Percentiles rank a stretch among this genome's conserved stretches.
Conservation (phyloP, 2,113 vertebrate genomes). For the Peromyscus leucopus region DNA sequence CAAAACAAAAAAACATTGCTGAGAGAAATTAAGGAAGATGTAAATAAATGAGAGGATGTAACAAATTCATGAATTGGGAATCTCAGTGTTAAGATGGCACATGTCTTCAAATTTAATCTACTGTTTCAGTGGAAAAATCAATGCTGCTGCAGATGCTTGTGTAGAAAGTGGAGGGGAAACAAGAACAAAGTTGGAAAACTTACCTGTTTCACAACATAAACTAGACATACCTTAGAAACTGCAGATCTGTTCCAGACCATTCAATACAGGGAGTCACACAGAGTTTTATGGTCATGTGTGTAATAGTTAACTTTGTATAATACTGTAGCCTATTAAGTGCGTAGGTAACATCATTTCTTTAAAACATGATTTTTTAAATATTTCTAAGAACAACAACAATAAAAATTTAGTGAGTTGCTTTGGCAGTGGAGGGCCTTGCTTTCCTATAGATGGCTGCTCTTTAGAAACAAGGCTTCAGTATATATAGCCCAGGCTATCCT, state of each 20-base stretch:
- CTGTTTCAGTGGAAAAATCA: not conserved
- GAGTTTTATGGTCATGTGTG: not conserved
- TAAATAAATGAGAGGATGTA: constrained; percentile 2
- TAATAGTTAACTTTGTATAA: not conserved
- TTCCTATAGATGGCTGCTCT: not conserved
- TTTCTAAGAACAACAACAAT: not conserved
- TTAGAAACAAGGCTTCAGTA: not conserved
- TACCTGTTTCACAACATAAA: not conserved
- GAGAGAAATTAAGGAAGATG: not conserved
- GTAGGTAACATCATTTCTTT: not conserved
- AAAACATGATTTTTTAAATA: not conserved
- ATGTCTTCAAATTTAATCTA: not conserved
- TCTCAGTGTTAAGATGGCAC: not conserved
- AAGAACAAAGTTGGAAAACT: not conserved
- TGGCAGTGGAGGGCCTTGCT: not conserved
- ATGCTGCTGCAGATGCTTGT: not conserved
- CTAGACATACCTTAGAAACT: not conserved
- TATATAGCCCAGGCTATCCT: not conserved
- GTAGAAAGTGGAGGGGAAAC: not conserved
- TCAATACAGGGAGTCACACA: not conserved
- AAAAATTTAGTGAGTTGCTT: not conserved
- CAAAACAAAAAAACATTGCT: not conserved
- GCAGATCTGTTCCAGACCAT: not conserved
- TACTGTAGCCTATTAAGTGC: not conserved
- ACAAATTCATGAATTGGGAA: not conserved